Conservation (phyloP, 2,113 vertebrate genomes). For the Odocoileus virginianus region DNA sequence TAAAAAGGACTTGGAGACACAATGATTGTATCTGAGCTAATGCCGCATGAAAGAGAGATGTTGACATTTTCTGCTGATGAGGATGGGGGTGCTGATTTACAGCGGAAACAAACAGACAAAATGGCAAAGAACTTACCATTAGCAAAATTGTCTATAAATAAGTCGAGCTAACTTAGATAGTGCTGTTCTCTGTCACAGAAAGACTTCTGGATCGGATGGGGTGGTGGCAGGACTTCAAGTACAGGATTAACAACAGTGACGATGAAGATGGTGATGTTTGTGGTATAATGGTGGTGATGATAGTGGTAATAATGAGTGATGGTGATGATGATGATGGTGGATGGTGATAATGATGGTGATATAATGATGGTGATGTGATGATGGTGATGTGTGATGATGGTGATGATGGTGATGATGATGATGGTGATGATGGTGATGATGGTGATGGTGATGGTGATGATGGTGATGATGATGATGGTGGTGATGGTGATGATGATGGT, state of each 20-base stretch:
- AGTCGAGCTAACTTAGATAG: not conserved
- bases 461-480: fast-evolving
- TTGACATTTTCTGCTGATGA: not conserved
- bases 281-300: fast-evolving
- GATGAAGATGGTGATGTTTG: fast-evolving
- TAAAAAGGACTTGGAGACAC: not conserved
- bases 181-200: not conserved
- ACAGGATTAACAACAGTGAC: not conserved
- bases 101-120: not conserved
- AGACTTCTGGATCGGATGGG: not conserved
- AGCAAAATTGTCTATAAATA: not conserved
- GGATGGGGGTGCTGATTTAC: not conserved
- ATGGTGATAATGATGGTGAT: fast-evolving
- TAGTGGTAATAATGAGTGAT: not conserved
- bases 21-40: not conserved
- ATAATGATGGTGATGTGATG: fast-evolving
- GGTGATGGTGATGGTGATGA: fast-evolving
- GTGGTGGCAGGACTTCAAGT: not conserved
- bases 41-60: not conserved
- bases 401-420: fast-evolving
- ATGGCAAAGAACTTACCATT: not conserved
- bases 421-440: fast-evolving
- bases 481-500: fast-evolving
- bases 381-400: fast-evolving
- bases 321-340: fast-evolving